Percentiles rank a stretch among this genome's conserved stretches.
Conservation (phyloP, 2,113 vertebrate genomes). For the Phrynosoma platyrhinos region DNA sequence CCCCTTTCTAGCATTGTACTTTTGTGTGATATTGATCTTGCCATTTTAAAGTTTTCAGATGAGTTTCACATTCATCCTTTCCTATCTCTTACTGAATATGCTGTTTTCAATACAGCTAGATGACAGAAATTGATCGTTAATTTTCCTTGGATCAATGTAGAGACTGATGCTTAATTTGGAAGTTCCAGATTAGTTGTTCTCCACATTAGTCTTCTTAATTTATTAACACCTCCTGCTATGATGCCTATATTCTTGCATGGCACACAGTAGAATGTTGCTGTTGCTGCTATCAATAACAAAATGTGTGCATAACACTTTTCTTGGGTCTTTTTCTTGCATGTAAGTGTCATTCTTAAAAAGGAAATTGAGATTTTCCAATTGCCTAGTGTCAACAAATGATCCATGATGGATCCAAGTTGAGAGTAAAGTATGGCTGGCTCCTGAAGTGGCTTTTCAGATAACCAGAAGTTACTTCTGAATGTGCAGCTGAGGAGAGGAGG, state of each 20-base stretch:
- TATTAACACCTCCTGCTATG: slow-evolving; percentile 13
- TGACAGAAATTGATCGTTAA: neutral
- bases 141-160: neutral
- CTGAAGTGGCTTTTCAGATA: neutral
- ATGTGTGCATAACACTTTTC: neutral
- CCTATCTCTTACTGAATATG: neutral
- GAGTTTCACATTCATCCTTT: neutral
- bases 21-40: neutral
- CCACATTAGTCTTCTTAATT: neutral
- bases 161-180: neutral
- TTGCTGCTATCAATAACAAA: neutral
- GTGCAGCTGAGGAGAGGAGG: neutral
- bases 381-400: neutral
- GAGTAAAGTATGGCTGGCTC: neutral
- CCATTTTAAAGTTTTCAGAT: neutral
- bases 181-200: neutral
- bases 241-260: neutral
- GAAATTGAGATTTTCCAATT: neutral
- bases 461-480: neutral
- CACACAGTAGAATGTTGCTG: neutral
- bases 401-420: neutral
- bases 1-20: neutral
- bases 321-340: neutral
- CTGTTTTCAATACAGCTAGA: neutral
- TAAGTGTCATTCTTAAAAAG: neutral